A percentile compares a stretch with the other conserved stretches of the same genome.
Conservation (phyloP, 1,140 invertebrate species). For the Psix sp. region DNA sequence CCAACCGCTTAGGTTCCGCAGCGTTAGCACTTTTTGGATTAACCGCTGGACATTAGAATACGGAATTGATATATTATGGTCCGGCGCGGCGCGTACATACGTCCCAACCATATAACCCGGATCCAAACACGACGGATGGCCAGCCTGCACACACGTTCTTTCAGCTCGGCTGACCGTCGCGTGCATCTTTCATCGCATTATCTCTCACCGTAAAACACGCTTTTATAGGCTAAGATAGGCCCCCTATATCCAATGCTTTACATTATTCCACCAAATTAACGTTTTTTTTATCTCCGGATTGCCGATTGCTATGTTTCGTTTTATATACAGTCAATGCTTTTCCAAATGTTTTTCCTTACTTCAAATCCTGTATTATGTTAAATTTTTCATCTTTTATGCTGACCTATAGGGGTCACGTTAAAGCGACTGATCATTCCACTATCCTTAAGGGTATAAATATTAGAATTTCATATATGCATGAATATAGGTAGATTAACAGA, state of each 20-base stretch:
- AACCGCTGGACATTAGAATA: slow-evolving; percentile 68
- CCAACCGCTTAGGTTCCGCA: slow-evolving; percentile 57
- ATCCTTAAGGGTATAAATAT: too few relatives aligned
- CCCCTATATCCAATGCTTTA: slow-evolving; percentile 42
- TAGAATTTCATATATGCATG: too few relatives aligned
- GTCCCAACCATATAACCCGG: slow-evolving; percentile 29
- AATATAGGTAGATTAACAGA: too few relatives aligned
- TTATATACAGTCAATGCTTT: too few relatives aligned
- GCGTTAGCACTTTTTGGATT: slow-evolving; percentile 67
- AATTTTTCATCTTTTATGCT: too few relatives aligned
- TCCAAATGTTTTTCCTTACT: too few relatives aligned
- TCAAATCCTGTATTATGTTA: too few relatives aligned
- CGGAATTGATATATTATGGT: slow-evolving; percentile 66
- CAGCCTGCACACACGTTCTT: slow-evolving; percentile 48
- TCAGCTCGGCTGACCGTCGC: slow-evolving; percentile 59
- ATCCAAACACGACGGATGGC: slow-evolving; percentile 33
- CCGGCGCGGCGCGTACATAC: slow-evolving; percentile 19
- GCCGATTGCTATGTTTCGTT: slow-evolving; percentile 5
- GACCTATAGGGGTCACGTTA: too few relatives aligned
- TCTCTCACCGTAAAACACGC: slow-evolving; percentile 63
- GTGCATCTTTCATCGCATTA: slow-evolving; percentile 67
- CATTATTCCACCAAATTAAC: slow-evolving; percentile 23
- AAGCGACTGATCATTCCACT: too few relatives aligned
- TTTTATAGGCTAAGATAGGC: slow-evolving; percentile 60
- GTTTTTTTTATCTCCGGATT: slow-evolving; percentile 5